A percentile compares a stretch with the other conserved stretches of the same genome.
phyloP scores from a whole-genome alignment of 1,140 invertebrate genomes.

The Coelopa frigida region DNA sequence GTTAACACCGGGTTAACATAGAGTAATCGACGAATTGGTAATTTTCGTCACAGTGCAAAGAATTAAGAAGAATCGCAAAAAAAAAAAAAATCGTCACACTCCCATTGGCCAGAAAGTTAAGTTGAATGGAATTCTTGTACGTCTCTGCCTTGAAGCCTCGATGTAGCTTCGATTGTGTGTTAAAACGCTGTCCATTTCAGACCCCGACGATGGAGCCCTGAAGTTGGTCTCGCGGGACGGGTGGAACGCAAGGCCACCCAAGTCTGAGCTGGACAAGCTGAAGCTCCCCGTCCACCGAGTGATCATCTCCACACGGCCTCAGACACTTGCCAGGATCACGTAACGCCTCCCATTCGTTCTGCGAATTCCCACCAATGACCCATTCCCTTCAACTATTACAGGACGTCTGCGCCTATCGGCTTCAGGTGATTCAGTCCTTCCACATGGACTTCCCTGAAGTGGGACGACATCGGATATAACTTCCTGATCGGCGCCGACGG shows the following conservation, averaged over 20 bases:
- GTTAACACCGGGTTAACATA: too few species aligned
- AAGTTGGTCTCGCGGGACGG: slow-evolving; percentile 31
- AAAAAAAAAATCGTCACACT: too few species aligned
- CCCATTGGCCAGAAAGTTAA: slow-evolving; percentile 26
- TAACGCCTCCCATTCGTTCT: slow-evolving; percentile 12
- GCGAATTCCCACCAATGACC: background rate
- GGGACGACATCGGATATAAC: slow-evolving; percentile 61
- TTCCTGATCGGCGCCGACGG: slow-evolving; percentile 63
- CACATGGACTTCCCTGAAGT: slow-evolving; percentile 60
- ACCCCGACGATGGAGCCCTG: slow-evolving; percentile 12
- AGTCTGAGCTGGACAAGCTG: slow-evolving; percentile 38
- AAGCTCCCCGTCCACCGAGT: slow-evolving; percentile 46
- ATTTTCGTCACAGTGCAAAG: too few species aligned
- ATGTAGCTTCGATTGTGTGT: slow-evolving; percentile 3
- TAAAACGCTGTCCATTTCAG: background rate
- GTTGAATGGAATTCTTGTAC: slow-evolving; percentile 39
- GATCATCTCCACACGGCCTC: slow-evolving; percentile 52
- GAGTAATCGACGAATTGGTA: too few species aligned
- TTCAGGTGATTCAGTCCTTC: slow-evolving; percentile 59
- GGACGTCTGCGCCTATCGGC: slow-evolving; percentile 47
- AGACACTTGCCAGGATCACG: slow-evolving; percentile 45
- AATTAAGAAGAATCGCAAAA: too few species aligned
- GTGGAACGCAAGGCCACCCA: slow-evolving; percentile 54
- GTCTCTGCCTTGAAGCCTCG: slow-evolving; percentile 11
- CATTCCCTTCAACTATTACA: slow-evolving; percentile 9